Conservation (phyloP, 2,888 invertebrate genomes). For the Ellobium chinense region DNA sequence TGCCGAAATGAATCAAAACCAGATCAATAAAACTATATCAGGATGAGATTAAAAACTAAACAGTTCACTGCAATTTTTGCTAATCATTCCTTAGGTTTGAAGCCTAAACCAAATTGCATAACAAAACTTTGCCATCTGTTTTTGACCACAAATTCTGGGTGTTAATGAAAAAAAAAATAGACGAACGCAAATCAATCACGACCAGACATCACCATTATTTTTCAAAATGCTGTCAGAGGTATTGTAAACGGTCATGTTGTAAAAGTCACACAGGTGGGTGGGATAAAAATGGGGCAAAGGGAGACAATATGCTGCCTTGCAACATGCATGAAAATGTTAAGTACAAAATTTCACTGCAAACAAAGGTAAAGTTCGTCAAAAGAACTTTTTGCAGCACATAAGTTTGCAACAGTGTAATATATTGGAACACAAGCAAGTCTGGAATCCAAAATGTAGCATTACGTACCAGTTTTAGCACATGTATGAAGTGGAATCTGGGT, state of each 20-base stretch:
- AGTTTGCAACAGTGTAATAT: not conserved
- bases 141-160: too few species aligned
- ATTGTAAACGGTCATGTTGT: too few species aligned
- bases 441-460: not conserved
- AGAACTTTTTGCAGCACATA: not conserved
- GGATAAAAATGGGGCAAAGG: not conserved
- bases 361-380: not conserved
- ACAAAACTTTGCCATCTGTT: too few species aligned
- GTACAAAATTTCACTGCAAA: not conserved
- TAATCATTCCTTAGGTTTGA: too few species aligned
- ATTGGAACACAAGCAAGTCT: not conserved
- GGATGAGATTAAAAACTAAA: too few species aligned
- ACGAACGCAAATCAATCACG: too few species aligned
- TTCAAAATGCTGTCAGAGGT: constrained; percentile 7
- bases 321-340: constrained; percentile 14
- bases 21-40: too few species aligned
- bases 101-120: too few species aligned
- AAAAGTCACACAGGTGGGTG: not conserved
- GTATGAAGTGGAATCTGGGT: not conserved
- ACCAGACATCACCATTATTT: too few species aligned
- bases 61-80: too few species aligned
- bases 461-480: not conserved
- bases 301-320: constrained; percentile 27
- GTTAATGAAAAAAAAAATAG: too few species aligned
- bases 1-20: too few species aligned